phyloP scores from a whole-genome alignment of 2,888 invertebrate species.

The Athalia rosae region DNA sequence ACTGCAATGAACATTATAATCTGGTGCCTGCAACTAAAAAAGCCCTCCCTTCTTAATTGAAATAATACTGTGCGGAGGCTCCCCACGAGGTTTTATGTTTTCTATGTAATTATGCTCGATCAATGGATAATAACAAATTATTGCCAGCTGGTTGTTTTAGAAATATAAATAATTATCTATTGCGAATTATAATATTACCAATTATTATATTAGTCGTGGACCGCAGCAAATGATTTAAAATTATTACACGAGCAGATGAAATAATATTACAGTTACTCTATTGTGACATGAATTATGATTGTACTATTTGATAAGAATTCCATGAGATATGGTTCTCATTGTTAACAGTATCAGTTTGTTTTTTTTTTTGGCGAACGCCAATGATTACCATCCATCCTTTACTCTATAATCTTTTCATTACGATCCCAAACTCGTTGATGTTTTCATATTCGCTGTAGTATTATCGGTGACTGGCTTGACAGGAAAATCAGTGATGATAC shows the following conservation, averaged over 20 bases:
- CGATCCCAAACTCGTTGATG: constrained; percentile 16
- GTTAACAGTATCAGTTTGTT: constrained; percentile 61
- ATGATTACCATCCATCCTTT: constrained; percentile 14
- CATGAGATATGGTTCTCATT: constrained; percentile 61
- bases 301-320: constrained; percentile 62
- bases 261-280: constrained; percentile 49
- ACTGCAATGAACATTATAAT: constrained; percentile 66
- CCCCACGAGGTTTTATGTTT: constrained; percentile 60
- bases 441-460: background rate
- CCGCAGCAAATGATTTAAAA: constrained; percentile 57
- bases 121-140: constrained; percentile 62
- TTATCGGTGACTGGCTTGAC: background rate
- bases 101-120: constrained; percentile 61
- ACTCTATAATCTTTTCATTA: constrained; percentile 1
- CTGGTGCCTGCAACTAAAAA: constrained; percentile 64
- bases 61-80: constrained; percentile 59
- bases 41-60: constrained; percentile 42
- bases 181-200: constrained; percentile 54
- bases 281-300: constrained; percentile 60
- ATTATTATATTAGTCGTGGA: constrained; percentile 53
- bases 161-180: constrained; percentile 59
- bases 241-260: constrained; percentile 52
- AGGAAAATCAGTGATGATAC: background rate
- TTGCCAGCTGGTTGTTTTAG: constrained; percentile 62
- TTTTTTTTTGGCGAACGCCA: constrained; percentile 53